A percentile compares a stretch with the other conserved stretches of the same genome.
Conservation (phyloP, 1,140 invertebrate species). For the Anastrepha obliqua region DNA sequence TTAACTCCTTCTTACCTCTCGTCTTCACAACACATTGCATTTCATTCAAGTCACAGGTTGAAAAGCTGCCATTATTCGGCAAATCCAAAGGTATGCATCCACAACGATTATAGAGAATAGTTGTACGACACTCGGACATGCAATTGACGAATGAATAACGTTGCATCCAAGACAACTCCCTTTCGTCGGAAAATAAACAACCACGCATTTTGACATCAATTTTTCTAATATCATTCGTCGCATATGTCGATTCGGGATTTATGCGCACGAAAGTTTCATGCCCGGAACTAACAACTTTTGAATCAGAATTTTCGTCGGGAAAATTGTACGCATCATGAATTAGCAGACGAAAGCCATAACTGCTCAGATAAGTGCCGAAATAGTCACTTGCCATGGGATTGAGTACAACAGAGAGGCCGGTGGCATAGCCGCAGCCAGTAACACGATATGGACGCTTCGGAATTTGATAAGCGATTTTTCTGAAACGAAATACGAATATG, state of each 20-base stretch:
- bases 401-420: constrained; percentile 77
- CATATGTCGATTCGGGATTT: constrained; percentile 78
- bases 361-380: constrained; percentile 73
- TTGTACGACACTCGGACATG: constrained; percentile 77
- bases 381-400: constrained; percentile 76
- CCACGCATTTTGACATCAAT: constrained; percentile 75
- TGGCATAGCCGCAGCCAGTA: constrained; percentile 80
- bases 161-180: constrained; percentile 68
- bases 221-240: constrained; percentile 75
- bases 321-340: constrained; percentile 79
- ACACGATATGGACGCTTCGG: constrained; percentile 75
- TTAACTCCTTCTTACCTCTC: constrained; percentile 59
- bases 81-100: constrained; percentile 79
- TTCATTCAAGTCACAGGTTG: constrained; percentile 61
- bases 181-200: constrained; percentile 78
- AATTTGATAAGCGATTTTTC: constrained; percentile 70
- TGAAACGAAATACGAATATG: constrained; percentile 50
- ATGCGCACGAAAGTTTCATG: constrained; percentile 78
- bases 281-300: constrained; percentile 76
- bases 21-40: constrained; percentile 65
- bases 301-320: constrained; percentile 78
- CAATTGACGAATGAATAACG: constrained; percentile 81
- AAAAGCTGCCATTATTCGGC: constrained; percentile 73
- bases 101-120: constrained; percentile 75
- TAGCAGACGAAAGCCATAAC: constrained; percentile 73